phyloP scores from a whole-genome alignment of 2,113 vertebrate species.

The Bagarius yarrelli region DNA sequence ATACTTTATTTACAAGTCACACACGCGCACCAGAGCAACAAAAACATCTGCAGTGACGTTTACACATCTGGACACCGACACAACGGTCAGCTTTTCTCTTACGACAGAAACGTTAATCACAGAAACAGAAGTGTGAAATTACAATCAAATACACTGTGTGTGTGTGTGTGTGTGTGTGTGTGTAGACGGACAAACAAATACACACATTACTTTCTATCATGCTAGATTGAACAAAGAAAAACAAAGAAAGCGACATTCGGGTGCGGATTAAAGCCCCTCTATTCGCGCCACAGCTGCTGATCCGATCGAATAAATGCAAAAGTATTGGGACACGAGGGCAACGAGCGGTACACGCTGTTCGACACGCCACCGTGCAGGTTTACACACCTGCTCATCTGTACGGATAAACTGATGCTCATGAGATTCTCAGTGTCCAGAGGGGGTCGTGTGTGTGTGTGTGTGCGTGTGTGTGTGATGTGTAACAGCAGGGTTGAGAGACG shows the following conservation, averaged over 20 bases:
- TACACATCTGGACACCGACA: constrained; percentile 75
- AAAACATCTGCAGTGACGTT: constrained; percentile 57
- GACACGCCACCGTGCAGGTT: no score
- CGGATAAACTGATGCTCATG: no score
- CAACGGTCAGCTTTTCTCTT: constrained; percentile 67
- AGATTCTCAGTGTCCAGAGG: no score
- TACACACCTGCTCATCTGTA: no score
- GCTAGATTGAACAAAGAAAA: constrained; percentile 33
- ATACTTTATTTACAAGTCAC: constrained; percentile 77
- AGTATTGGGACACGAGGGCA: no score
- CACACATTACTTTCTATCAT: constrained; percentile 41
- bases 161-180: no score
- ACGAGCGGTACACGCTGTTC: no score
- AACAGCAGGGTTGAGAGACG: no score
- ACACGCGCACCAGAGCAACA: constrained; percentile 69
- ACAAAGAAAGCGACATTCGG: not conserved
- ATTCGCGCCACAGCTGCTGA: no score
- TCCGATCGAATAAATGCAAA: no score
- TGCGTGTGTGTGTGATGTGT: no score
- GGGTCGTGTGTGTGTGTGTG: no score
- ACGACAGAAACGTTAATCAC: constrained; percentile 64
- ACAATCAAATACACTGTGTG: constrained; percentile 27
- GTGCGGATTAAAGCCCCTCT: not conserved
- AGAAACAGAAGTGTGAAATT: constrained; percentile 63
- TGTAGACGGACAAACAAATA: not conserved